Conservation (phyloP, 2,888 invertebrate species). For the Branchipolynoe longqiensis region DNA sequence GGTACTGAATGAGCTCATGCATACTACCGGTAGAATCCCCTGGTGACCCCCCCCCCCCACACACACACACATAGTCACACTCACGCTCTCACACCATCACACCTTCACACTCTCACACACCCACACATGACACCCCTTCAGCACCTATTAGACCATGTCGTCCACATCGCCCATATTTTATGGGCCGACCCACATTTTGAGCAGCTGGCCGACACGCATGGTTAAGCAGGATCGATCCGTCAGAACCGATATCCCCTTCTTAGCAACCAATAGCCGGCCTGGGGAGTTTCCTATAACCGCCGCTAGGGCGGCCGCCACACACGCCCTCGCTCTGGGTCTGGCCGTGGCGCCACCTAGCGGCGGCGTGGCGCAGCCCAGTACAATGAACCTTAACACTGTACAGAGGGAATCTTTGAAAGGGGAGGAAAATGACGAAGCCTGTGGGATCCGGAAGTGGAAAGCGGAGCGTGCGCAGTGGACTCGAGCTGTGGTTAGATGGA, state of each 20-base stretch:
- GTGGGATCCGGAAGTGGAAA: slow-evolving; percentile 16
- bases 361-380: background rate
- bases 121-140: too few species aligned
- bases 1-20: too few species aligned
- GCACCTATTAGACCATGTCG: background rate
- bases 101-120: background rate
- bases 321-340: background rate
- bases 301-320: too few species aligned
- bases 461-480: background rate
- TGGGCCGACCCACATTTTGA: slow-evolving; percentile 14
- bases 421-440: slow-evolving; percentile 23
- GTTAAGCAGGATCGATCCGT: slow-evolving; percentile 48
- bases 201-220: background rate
- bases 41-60: too few species aligned
- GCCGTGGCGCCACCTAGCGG: background rate
- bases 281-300: background rate
- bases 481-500: background rate
- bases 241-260: slow-evolving; percentile 29
- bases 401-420: background rate
- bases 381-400: background rate
- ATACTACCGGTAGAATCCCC: too few species aligned
- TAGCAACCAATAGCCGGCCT: background rate
- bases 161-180: background rate
- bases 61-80: background rate
- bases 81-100: background rate